Conservation (phyloP, 2,797 vertebrate species). For the Danio jaintianensis region DNA sequence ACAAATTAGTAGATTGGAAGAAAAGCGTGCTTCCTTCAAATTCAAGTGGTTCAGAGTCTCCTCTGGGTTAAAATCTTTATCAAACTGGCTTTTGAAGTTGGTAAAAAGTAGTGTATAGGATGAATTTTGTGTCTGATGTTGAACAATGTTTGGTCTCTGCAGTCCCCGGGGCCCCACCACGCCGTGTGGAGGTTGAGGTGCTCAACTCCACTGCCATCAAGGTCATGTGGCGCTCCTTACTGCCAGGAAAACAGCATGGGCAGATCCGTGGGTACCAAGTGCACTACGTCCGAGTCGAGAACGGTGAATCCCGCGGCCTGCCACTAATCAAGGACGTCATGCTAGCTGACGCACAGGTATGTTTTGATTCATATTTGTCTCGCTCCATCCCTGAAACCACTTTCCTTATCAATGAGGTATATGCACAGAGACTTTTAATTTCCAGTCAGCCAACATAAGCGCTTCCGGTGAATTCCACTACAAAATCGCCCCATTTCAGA, state of each 20-base stretch:
- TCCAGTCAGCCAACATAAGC: too few relatives aligned
- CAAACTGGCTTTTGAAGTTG: background rate
- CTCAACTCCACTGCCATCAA: constrained; percentile 94
- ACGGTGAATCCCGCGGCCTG: constrained; percentile 91
- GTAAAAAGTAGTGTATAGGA: background rate
- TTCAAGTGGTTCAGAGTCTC: background rate
- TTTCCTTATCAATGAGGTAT: too few relatives aligned
- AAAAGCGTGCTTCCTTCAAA: background rate
- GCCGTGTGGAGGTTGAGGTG: constrained; percentile 94
- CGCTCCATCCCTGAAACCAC: too few relatives aligned
- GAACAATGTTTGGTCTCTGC: background rate
- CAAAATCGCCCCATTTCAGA: too few relatives aligned
- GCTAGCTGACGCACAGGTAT: constrained; percentile 96
- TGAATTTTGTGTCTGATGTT: background rate
- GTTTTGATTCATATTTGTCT: constrained; percentile 18
- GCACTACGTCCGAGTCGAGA: constrained; percentile 94
- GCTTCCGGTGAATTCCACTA: too few relatives aligned
- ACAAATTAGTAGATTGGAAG: background rate
- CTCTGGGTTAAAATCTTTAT: background rate
- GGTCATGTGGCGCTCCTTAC: constrained; percentile 94
- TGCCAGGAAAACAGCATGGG: constrained; percentile 91
- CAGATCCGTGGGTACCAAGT: constrained; percentile 99
- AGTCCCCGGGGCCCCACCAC: constrained; percentile 96
- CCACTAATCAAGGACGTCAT: constrained; percentile 97
- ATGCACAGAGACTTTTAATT: too few relatives aligned